Conservation (phyloP, 2,797 vertebrate genomes). For the Gambelia wislizenii region DNA sequence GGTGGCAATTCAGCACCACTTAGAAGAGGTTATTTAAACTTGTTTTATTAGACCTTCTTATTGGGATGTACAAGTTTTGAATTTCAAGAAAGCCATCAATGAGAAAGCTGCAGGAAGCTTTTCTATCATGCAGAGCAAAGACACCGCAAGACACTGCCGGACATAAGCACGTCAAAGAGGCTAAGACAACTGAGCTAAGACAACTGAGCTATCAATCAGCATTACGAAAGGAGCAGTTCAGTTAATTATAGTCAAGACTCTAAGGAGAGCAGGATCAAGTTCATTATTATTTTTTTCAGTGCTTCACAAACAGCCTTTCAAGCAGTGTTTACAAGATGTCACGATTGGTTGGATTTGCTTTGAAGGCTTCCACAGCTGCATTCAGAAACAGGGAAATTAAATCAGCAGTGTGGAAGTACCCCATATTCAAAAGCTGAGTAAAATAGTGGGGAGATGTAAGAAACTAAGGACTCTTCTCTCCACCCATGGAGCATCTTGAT, state of each 20-base stretch:
- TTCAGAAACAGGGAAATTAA: constrained; percentile 19
- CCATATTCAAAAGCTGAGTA: neutral
- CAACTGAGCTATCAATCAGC: constrained; percentile 24
- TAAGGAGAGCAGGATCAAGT: constrained; percentile 25
- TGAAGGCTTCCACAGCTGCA: constrained; percentile 8
- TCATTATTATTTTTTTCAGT: constrained; percentile 20
- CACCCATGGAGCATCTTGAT: neutral
- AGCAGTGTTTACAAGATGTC: constrained; percentile 32
- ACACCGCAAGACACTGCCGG: neutral
- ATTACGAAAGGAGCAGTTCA: constrained; percentile 18
- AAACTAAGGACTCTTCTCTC: neutral
- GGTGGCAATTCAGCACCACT: neutral
- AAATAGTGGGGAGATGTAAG: neutral
- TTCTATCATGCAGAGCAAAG: neutral
- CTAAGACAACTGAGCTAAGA: constrained; percentile 17
- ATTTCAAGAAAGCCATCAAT: neutral
- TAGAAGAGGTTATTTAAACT: neutral
- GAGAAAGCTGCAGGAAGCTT: neutral
- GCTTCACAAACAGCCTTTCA: constrained; percentile 9
- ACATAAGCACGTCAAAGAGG: constrained; percentile 11
- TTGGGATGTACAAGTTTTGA: neutral
- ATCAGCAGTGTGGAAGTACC: neutral
- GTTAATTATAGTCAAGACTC: constrained; percentile 36
- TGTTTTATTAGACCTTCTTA: neutral
- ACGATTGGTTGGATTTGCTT: constrained; percentile 15